Evolutionary conservation across 2,113 vertebrate species (phyloP).

Genomic region (Pithys albifrons): DNA sequence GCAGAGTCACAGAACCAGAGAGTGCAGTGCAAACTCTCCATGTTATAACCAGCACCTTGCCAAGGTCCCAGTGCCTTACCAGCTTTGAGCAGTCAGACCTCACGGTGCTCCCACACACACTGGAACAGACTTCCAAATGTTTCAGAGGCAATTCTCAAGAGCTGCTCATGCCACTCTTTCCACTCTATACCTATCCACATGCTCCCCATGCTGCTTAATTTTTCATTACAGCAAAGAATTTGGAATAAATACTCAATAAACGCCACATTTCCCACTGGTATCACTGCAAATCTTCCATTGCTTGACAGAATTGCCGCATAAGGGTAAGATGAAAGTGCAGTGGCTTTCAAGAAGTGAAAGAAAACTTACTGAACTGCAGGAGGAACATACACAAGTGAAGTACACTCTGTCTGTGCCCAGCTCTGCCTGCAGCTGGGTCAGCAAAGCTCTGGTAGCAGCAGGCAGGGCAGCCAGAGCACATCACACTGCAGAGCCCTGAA

Average conservation of each 20-base stretch:
- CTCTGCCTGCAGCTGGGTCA: not conserved
- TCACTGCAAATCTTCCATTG: not conserved
- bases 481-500: not conserved
- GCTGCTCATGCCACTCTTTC: not conserved
- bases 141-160: not conserved
- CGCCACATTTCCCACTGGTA: not conserved
- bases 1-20: not conserved
- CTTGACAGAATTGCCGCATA: not conserved
- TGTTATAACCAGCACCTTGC: not conserved
- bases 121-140: not conserved
- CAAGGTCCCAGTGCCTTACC: not conserved
- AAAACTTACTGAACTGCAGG: not conserved
- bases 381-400: not conserved
- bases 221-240: conserved; percentile 7
- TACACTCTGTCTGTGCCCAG: not conserved
- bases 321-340: not conserved
- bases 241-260: not conserved
- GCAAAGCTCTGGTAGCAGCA: not conserved
- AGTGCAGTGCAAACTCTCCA: not conserved
- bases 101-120: not conserved
- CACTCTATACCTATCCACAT: not conserved
- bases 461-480: not conserved
- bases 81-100: not conserved
- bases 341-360: not conserved
- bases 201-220: not conserved